Percentiles rank a stretch among this genome's conserved stretches.
phyloP scores from a whole-genome alignment of 2,888 invertebrate genomes.

The Pemphredon lugubris region DNA sequence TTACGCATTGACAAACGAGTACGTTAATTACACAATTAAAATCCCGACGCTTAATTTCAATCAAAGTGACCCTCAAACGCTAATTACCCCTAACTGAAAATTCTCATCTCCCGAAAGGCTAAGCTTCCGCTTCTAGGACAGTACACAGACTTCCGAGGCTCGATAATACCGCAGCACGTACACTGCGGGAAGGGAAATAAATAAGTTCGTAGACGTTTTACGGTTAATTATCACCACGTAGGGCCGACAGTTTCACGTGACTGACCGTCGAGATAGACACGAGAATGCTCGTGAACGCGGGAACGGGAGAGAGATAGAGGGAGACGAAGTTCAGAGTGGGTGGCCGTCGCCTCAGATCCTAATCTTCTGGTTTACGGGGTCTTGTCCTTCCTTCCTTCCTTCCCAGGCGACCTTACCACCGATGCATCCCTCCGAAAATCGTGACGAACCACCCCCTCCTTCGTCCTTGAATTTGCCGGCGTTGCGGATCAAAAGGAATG shows the following conservation, averaged over 20 bases:
- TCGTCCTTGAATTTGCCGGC: no score
- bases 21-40: background rate
- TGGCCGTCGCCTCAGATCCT: slow-evolving; percentile 77
- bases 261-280: slow-evolving; percentile 46
- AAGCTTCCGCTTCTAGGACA: background rate
- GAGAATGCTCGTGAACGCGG: slow-evolving; percentile 48
- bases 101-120: background rate
- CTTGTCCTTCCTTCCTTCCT: slow-evolving; percentile 70
- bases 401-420: slow-evolving; percentile 59
- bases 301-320: slow-evolving; percentile 58
- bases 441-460: slow-evolving; percentile 31
- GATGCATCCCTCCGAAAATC: slow-evolving; percentile 54
- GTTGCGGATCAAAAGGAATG: no score
- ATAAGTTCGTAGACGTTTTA: slow-evolving; percentile 71
- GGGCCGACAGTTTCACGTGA: slow-evolving; percentile 59
- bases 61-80: background rate
- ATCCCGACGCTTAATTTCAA: background rate
- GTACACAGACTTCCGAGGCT: slow-evolving; percentile 26
- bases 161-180: slow-evolving; percentile 22
- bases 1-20: no score
- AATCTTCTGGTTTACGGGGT: slow-evolving; percentile 75
- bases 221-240: slow-evolving; percentile 77
- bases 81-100: no score
- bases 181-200: slow-evolving; percentile 65
- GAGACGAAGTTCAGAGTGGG: slow-evolving; percentile 73